A percentile compares a stretch with the other conserved stretches of the same genome.
Conservation (phyloP, 2,888 invertebrate species). For the Epirrhoe tristata region DNA sequence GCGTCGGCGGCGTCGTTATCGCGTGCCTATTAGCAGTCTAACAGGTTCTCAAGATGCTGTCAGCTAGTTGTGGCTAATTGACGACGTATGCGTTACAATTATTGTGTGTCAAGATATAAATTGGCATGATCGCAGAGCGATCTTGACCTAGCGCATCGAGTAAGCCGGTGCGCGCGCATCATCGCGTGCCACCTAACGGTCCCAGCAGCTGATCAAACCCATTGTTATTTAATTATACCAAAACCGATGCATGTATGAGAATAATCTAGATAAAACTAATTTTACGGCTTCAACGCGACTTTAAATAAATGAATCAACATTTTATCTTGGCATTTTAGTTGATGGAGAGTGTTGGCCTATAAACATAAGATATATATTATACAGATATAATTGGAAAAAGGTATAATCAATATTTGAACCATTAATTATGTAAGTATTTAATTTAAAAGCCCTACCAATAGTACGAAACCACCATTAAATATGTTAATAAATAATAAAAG, state of each 20-base stretch:
- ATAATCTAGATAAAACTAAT: slow-evolving; percentile 36
- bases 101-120: slow-evolving; percentile 59
- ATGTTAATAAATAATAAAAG: too few species aligned
- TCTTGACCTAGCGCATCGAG: slow-evolving; percentile 57
- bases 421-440: neutral
- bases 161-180: slow-evolving; percentile 45
- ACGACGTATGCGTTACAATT: slow-evolving; percentile 73
- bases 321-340: slow-evolving; percentile 28
- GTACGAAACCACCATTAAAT: too few species aligned
- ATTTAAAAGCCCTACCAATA: too few species aligned
- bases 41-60: slow-evolving; percentile 67
- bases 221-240: slow-evolving; percentile 75
- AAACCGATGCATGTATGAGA: slow-evolving; percentile 40
- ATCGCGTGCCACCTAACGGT: slow-evolving; percentile 77
- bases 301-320: slow-evolving; percentile 17
- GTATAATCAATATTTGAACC: neutral
- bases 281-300: slow-evolving; percentile 22
- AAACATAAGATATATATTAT: slow-evolving; percentile 13
- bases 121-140: slow-evolving; percentile 56
- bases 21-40: slow-evolving; percentile 56
- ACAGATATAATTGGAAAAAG: slow-evolving; percentile 10
- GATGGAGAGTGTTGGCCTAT: slow-evolving; percentile 25
- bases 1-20: slow-evolving; percentile 58
- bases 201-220: slow-evolving; percentile 73
- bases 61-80: slow-evolving; percentile 65